phyloP scores from a whole-genome alignment of 2,888 invertebrate genomes.

The Icerya purchasi region DNA sequence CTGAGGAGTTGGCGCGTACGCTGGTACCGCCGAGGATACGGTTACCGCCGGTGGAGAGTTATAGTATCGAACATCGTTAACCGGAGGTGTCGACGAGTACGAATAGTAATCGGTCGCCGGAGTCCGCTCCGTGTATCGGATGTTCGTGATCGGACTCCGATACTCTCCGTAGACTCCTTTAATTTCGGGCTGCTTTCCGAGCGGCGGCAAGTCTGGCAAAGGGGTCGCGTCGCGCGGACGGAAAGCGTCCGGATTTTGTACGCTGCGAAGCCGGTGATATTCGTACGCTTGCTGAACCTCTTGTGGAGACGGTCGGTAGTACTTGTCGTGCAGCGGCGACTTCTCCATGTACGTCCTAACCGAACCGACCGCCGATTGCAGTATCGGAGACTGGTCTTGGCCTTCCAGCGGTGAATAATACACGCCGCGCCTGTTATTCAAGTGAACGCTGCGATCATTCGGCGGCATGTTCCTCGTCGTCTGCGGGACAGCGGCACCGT shows the following conservation, averaged over 20 bases:
- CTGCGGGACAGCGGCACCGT: too few species aligned
- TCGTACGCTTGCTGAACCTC: conserved; percentile 14
- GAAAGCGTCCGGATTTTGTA: conserved; percentile 11
- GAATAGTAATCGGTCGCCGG: conserved; percentile 1
- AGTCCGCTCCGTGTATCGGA: background rate
- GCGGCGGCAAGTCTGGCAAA: conserved; percentile 6
- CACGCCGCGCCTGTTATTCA: background rate
- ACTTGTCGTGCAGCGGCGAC: conserved; percentile 15
- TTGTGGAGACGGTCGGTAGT: conserved; percentile 13
- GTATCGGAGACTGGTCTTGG: conserved; percentile 10
- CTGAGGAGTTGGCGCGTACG: conserved; percentile 8
- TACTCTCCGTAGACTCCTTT: conserved; percentile 10
- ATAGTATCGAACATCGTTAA: background rate
- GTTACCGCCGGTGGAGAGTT: background rate
- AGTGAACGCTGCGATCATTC: conserved; percentile 7
- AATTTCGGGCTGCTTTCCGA: conserved; percentile 12
- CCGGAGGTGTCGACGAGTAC: background rate
- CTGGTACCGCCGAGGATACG: background rate
- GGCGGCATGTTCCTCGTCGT: too few species aligned
- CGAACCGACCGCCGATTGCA: conserved; percentile 11
- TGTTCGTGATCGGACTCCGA: conserved; percentile 1
- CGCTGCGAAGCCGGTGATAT: conserved; percentile 14
- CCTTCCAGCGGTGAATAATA: background rate
- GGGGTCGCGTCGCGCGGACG: conserved; percentile 13
- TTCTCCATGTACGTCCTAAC: conserved; percentile 9